Evolutionary conservation across 2,113 vertebrate species (phyloP), one percentile per base, ranked within the genome.

Genomic region (Collichthys lucidus): DNA sequence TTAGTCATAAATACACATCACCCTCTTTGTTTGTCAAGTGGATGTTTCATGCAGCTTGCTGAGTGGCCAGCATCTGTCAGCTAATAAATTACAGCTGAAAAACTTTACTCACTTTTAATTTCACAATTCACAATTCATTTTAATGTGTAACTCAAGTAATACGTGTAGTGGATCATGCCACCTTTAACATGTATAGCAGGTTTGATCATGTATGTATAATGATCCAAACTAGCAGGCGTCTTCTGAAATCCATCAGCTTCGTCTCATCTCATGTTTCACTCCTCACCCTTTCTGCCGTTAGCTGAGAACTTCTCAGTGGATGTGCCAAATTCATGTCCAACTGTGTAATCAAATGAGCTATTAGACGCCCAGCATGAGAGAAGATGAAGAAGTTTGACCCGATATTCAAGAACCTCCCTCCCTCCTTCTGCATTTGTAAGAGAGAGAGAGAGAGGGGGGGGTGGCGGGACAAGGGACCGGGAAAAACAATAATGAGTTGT

Each of bases 301-400:
- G n/a, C 42, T 55, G 12, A 77, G 12, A 66, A 22, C n/a, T 20
- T 77, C 22, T 74, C 12, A 56, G 11, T 22, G 12, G 19, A 80
- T 31, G 31, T 12, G 14, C 16, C 57, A 64, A n/a, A 79, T 40
- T n/a, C 16, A 44, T 40, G 57, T 42, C 74, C 26, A 47, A 44
- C 74, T 77, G 77, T 71, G 75, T 44, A 69, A 83, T 76, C 73
- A 79, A 78, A 86, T 40, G 10, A 86, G 26, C 57, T 22, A 73
- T 65, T 75, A 66, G 49, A 68, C 0, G 1, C 47, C 31, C 57
- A 73, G 70, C 66, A 20, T 61, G 59, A 61, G 42, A 76, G 62
- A 40, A 62, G 8, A 4, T 22, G 35, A 53, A 42, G 59, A 44
- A 62, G 57, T 78, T 59, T 67, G n/a, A 60, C 65, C 69, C 0